phyloP scores from a whole-genome alignment of 2,888 invertebrate species.

The Lordiphosa fenestrarum region DNA sequence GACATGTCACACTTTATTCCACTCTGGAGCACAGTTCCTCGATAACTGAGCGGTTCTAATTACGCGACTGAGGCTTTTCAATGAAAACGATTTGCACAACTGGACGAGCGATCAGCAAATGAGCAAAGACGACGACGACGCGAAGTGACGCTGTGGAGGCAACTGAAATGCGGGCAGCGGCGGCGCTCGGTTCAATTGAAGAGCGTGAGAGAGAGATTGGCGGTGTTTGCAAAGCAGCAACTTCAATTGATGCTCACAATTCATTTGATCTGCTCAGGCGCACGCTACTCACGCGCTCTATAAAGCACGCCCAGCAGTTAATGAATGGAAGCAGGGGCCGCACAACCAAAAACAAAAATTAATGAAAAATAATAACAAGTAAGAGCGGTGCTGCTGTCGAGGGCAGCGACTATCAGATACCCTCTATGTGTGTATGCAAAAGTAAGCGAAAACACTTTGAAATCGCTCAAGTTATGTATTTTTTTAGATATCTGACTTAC shows the following conservation, averaged over 20 bases:
- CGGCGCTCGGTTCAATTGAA: constrained; percentile 56
- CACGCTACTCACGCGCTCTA: constrained; percentile 55
- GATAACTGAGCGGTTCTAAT: constrained; percentile 60
- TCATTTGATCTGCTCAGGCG: constrained; percentile 46
- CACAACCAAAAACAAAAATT: constrained; percentile 1
- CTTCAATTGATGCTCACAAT: constrained; percentile 41
- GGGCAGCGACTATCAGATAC: too few species aligned
- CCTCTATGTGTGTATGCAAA: too few species aligned
- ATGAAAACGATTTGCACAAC: constrained; percentile 67
- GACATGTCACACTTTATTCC: constrained; percentile 40
- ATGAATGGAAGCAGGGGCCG: constrained; percentile 36
- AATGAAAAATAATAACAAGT: background rate
- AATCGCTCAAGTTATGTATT: too few species aligned
- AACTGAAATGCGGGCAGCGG: constrained; percentile 3
- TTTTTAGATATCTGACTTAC: too few species aligned
- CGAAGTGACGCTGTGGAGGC: background rate
- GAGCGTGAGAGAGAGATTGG: constrained; percentile 66
- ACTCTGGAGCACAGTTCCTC: constrained; percentile 52
- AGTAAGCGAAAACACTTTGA: too few species aligned
- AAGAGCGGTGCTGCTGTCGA: background rate
- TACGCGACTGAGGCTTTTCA: constrained; percentile 63
- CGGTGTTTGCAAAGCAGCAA: constrained; percentile 19
- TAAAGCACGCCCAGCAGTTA: constrained; percentile 59
- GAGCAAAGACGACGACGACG: constrained; percentile 28
- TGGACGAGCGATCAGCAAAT: constrained; percentile 45